These are phyloP conservation scores for Alligator sinensis DNA, from an alignment of 2,113 vertebrate species.

Conservation along the genomic window DNA sequence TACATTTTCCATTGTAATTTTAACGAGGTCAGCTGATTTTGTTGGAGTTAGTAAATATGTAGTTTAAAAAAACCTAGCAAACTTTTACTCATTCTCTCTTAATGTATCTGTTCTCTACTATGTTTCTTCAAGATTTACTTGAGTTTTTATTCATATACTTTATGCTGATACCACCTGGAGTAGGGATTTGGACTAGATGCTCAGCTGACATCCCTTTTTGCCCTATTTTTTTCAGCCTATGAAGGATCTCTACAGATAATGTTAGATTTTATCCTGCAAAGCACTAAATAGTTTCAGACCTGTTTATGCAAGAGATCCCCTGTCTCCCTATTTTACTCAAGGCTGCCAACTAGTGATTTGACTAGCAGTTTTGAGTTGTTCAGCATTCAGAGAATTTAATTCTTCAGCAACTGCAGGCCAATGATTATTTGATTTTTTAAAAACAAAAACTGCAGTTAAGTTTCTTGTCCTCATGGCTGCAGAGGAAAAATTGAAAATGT, in stretches of 20 bases:
- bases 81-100: neutral
- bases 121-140: neutral
- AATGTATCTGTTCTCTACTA: neutral
- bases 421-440: no score
- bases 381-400: no score
- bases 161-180: no score
- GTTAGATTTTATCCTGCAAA: neutral
- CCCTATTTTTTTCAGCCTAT: neutral
- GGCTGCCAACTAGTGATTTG: no score
- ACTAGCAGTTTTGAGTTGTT: no score
- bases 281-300: neutral
- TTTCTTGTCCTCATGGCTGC: neutral
- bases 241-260: neutral
- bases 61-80: no score
- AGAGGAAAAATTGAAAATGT: neutral
- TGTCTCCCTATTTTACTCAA: neutral
- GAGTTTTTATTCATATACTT: neutral
- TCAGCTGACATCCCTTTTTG: no score
- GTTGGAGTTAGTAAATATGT: no score
- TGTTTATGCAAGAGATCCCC: fast-evolving
- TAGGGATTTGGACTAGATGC: no score
- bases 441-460: neutral
- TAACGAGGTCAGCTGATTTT: no score
- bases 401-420: no score
- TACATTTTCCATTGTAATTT: neutral